Conservation (phyloP, 1,140 invertebrate species). For the Thaumatotibia leucotreta region DNA sequence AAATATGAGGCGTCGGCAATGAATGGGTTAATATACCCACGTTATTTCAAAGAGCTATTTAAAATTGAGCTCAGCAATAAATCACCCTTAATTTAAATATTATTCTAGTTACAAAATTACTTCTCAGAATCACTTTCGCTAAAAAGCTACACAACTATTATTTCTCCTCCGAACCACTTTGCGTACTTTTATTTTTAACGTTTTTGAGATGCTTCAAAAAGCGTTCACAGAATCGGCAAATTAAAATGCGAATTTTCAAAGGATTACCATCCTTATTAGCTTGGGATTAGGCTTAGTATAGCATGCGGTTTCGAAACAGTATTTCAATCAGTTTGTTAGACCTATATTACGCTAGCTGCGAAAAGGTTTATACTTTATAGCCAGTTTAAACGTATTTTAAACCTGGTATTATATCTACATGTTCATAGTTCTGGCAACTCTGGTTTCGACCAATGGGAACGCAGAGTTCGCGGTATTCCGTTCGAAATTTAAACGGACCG, state of each 20-base stretch:
- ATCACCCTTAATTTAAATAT: too few relatives aligned
- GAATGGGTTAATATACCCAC: too few relatives aligned
- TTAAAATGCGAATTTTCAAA: slow-evolving; percentile 15
- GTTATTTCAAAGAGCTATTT: too few relatives aligned
- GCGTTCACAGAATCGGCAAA: slow-evolving; percentile 1
- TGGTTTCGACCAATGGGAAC: slow-evolving; percentile 42
- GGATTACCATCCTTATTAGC: background rate
- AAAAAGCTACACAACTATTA: background rate
- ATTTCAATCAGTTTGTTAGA: slow-evolving; percentile 63
- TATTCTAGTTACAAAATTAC: background rate
- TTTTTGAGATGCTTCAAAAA: background rate
- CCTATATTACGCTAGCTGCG: too few relatives aligned
- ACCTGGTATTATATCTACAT: too few relatives aligned
- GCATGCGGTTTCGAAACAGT: slow-evolving; percentile 43
- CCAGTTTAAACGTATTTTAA: too few relatives aligned
- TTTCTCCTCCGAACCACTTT: background rate
- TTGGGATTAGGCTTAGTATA: slow-evolving; percentile 18
- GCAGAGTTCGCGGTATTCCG: slow-evolving; percentile 46
- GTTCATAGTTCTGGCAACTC: too few relatives aligned
- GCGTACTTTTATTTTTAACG: background rate
- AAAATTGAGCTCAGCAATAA: too few relatives aligned
- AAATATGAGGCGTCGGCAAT: too few relatives aligned
- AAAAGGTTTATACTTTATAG: too few relatives aligned
- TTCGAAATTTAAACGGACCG: slow-evolving; percentile 62
- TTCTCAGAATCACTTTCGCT: background rate